Evolutionary conservation across 2,113 vertebrate species (phyloP).

Genomic region (Oreochromis niloticus): DNA sequence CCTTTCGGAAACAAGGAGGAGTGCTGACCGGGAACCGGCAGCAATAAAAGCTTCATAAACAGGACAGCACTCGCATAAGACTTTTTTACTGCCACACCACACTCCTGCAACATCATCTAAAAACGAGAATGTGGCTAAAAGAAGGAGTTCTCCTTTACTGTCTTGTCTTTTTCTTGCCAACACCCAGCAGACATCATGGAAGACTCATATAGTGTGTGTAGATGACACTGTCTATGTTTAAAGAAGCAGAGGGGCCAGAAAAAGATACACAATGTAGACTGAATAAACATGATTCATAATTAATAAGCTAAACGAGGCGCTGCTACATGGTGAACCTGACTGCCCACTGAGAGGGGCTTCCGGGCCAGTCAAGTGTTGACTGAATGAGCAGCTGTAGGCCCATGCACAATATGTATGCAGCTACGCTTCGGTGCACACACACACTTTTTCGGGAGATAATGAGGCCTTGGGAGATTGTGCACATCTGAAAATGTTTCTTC

Average conservation of each 20-base stretch:
- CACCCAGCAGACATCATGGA: neutral
- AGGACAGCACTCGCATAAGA: constrained; percentile 12
- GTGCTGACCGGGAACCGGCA: constrained; percentile 23
- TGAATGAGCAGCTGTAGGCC: neutral
- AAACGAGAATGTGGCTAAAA: neutral
- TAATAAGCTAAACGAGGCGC: constrained; percentile 20
- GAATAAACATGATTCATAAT: constrained; percentile 46
- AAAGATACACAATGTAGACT: neutral
- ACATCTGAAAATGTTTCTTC: constrained; percentile 12
- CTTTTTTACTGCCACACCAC: neutral
- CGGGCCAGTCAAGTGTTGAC: constrained; percentile 32
- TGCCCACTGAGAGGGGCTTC: constrained; percentile 30
- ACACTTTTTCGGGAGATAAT: constrained; percentile 49
- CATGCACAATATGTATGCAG: constrained; percentile 23
- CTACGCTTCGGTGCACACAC: constrained; percentile 13
- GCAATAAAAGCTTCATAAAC: constrained; percentile 33
- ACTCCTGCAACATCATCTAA: neutral
- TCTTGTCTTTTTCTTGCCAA: neutral
- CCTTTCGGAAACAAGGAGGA: constrained; percentile 27
- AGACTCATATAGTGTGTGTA: neutral
- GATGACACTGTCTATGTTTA: neutral
- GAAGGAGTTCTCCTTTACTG: neutral
- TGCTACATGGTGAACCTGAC: constrained; percentile 43
- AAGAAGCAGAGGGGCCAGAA: neutral
- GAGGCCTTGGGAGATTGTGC: constrained; percentile 53